Evolutionary conservation across 2,888 invertebrate species (phyloP).

Genomic region (Prostheceraeus crozeri): DNA sequence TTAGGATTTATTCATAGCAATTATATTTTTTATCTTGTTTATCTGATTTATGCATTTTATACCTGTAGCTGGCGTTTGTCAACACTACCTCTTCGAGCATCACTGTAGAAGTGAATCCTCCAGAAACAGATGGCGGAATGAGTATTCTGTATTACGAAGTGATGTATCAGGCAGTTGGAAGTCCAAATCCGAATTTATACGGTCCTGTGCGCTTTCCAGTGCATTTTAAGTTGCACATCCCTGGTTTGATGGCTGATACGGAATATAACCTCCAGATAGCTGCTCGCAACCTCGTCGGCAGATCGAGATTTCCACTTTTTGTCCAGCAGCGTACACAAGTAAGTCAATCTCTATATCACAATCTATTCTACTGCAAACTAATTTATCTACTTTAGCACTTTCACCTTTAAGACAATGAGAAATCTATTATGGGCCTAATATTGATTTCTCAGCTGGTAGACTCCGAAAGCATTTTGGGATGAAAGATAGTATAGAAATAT

Average conservation of each 20-base stretch:
- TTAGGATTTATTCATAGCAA: too few relatives aligned
- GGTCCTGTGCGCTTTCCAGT: conserved; percentile 33
- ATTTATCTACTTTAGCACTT: too few relatives aligned
- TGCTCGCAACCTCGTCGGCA: conserved; percentile 29
- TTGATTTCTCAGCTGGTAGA: too few relatives aligned
- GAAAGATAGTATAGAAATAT: too few relatives aligned
- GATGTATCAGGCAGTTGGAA: conserved; percentile 30
- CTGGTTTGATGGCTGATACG: conserved; percentile 30
- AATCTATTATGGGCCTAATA: too few relatives aligned
- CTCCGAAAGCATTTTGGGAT: too few relatives aligned
- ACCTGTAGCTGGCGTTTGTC: conserved; percentile 6
- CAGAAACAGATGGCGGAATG: conserved; percentile 32
- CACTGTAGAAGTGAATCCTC: conserved; percentile 14
- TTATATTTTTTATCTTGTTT: too few relatives aligned
- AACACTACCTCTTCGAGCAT: conserved; percentile 11
- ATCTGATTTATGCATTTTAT: neutral
- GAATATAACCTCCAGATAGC: conserved; percentile 16
- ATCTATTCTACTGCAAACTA: too few relatives aligned
- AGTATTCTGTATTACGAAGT: conserved; percentile 31
- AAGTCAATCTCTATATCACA: too few relatives aligned
- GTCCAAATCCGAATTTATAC: conserved; percentile 23
- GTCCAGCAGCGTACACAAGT: too few relatives aligned
- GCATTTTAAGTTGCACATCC: conserved; percentile 22
- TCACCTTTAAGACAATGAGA: too few relatives aligned
- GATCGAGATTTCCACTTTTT: too few relatives aligned